These are phyloP conservation scores for Herpailurus yagouaroundi DNA, from an alignment of 2,113 vertebrate genomes.

Conservation along the genomic window DNA sequence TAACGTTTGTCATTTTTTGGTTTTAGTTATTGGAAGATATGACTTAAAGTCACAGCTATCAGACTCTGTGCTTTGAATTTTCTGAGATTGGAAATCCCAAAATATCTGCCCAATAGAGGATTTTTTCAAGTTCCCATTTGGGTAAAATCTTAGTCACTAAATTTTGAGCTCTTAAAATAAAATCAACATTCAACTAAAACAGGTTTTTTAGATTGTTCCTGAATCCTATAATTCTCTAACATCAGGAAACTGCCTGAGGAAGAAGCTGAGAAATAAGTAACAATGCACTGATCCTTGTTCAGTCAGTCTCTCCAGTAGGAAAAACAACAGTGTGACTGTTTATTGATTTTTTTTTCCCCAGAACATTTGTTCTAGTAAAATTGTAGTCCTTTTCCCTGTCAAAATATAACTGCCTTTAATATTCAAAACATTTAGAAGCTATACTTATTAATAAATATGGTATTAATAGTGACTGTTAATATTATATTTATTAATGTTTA, in stretches of 20 bases:
- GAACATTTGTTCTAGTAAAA: background rate
- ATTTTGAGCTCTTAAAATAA: background rate
- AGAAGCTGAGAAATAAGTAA: background rate
- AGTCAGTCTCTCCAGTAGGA: background rate
- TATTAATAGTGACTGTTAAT: background rate
- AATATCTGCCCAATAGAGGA: background rate
- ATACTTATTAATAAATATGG: background rate
- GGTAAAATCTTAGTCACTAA: background rate
- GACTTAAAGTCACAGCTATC: background rate
- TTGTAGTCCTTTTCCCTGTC: background rate
- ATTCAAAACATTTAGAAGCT: slow-evolving; percentile 33
- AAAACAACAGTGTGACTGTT: background rate
- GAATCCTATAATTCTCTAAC: background rate
- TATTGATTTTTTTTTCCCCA: background rate
- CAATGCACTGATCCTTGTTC: background rate
- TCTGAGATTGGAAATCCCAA: background rate
- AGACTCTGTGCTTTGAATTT: background rate
- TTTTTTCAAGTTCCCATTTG: background rate
- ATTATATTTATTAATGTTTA: background rate
- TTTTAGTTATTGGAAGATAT: background rate
- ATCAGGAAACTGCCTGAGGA: background rate
- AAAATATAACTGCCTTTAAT: background rate
- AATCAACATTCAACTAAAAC: background rate
- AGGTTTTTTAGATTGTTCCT: background rate
- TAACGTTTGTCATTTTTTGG: background rate